Evolutionary conservation across 2,888 invertebrate species (phyloP).

Genomic region (Neoitamus cyanurus): DNA sequence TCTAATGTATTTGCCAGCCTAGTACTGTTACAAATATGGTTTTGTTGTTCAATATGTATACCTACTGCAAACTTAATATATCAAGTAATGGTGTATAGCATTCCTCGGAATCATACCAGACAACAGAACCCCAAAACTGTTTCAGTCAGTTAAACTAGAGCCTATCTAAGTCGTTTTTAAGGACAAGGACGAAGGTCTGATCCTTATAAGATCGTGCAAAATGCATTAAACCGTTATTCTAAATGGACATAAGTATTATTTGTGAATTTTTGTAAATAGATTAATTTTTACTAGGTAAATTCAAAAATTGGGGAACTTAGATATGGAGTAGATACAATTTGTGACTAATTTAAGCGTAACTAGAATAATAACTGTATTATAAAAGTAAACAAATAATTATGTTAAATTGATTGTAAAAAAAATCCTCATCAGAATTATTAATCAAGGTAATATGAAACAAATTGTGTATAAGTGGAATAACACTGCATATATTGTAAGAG

Average conservation of each 20-base stretch:
- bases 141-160: constrained; percentile 9
- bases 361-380: constrained; percentile 34
- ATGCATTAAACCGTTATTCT: constrained; percentile 25
- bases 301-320: constrained; percentile 20
- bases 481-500: constrained; percentile 16
- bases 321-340: constrained; percentile 40
- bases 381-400: constrained; percentile 25
- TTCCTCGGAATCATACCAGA: constrained; percentile 1
- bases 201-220: neutral
- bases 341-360: neutral
- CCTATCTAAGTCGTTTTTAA: neutral
- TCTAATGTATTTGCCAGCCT: constrained; percentile 28
- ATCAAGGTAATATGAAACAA: constrained; percentile 31
- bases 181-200: neutral
- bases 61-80: neutral
- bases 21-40: constrained; percentile 19
- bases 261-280: constrained; percentile 36
- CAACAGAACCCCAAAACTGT: constrained; percentile 12
- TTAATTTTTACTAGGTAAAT: constrained; percentile 34
- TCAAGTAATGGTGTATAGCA: constrained; percentile 14
- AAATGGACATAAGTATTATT: constrained; percentile 35
- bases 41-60: constrained; percentile 27
- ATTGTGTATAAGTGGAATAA: constrained; percentile 20
- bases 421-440: constrained; percentile 14
- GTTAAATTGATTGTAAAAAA: constrained; percentile 38